These are phyloP conservation scores for Diachrysia chrysitis DNA, from an alignment of 2,888 invertebrate species.

Conservation along the genomic window DNA sequence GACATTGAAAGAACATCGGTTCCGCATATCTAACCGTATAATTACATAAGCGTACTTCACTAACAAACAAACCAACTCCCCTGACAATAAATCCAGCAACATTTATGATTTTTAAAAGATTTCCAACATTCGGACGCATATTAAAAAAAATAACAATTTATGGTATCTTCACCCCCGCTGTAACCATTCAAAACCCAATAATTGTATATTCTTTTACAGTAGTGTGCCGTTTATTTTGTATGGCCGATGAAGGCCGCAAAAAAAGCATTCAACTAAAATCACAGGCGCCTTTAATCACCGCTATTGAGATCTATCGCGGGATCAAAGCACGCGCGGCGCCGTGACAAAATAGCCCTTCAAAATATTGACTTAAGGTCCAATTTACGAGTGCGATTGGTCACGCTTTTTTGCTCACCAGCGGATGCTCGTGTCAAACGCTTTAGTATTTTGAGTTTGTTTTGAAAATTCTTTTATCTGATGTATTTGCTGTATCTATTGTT, in stretches of 20 bases:
- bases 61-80: conserved; percentile 71
- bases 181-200: conserved; percentile 88
- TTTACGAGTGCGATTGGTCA: conserved; percentile 77
- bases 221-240: conserved; percentile 87
- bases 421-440: conserved; percentile 90
- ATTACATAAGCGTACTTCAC: conserved; percentile 75
- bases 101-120: conserved; percentile 86
- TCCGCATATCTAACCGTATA: conserved; percentile 73
- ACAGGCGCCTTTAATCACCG: conserved; percentile 89
- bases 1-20: conserved; percentile 28
- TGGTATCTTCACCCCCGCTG: conserved; percentile 89
- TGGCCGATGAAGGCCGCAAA: conserved; percentile 84
- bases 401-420: conserved; percentile 86
- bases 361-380: conserved; percentile 82
- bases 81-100: conserved; percentile 79
- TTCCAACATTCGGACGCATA: conserved; percentile 74
- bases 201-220: conserved; percentile 90
- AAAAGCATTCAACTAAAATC: conserved; percentile 88
- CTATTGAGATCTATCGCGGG: conserved; percentile 89
- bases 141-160: conserved; percentile 86
- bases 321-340: conserved; percentile 82
- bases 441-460: conserved; percentile 90
- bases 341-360: conserved; percentile 81
- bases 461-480: conserved; percentile 90
- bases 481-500: conserved; percentile 87